phyloP scores from a whole-genome alignment of 2,113 vertebrate species.

The Brachyhypopomus occidentalis region DNA sequence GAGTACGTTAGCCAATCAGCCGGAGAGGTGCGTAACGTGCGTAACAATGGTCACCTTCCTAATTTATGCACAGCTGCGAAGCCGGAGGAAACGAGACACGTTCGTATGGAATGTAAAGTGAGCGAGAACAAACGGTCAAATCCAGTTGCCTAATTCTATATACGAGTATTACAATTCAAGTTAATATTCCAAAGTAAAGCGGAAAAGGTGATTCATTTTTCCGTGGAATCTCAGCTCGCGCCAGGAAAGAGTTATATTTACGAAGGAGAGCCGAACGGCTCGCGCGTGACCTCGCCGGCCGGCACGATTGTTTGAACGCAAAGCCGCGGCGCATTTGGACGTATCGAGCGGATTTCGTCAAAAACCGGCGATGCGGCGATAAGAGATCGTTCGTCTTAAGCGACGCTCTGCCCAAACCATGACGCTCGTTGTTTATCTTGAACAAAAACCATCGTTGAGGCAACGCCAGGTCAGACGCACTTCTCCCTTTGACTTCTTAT shows the following conservation, averaged over 20 bases:
- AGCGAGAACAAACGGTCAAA: no score
- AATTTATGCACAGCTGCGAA: not conserved
- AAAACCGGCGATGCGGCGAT: no score
- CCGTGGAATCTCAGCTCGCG: slow-evolving; percentile 65
- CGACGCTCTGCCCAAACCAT: not conserved
- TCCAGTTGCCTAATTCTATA: no score
- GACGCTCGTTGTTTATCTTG: not conserved
- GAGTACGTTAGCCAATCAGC: no score
- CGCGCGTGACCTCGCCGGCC: slow-evolving; percentile 53
- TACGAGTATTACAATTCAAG: not conserved
- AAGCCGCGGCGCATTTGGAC: not conserved
- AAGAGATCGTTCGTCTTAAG: not conserved
- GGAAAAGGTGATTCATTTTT: slow-evolving; percentile 61
- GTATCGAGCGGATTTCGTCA: not conserved
- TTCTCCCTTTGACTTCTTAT: not conserved
- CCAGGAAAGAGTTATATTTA: slow-evolving; percentile 69
- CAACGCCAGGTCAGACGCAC: slow-evolving; percentile 7
- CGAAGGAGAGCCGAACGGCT: slow-evolving; percentile 66
- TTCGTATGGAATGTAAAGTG: no score
- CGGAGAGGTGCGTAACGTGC: no score
- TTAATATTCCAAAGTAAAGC: not conserved
- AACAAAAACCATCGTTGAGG: slow-evolving; percentile 16
- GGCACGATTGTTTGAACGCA: slow-evolving; percentile 47
- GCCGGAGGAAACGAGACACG: no score
- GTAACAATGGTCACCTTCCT: not conserved